Evolutionary conservation across 1,140 invertebrate genomes (phyloP), one percentile per base, ranked within the genome.

Genomic region (Oedothorax gibbosus): DNA sequence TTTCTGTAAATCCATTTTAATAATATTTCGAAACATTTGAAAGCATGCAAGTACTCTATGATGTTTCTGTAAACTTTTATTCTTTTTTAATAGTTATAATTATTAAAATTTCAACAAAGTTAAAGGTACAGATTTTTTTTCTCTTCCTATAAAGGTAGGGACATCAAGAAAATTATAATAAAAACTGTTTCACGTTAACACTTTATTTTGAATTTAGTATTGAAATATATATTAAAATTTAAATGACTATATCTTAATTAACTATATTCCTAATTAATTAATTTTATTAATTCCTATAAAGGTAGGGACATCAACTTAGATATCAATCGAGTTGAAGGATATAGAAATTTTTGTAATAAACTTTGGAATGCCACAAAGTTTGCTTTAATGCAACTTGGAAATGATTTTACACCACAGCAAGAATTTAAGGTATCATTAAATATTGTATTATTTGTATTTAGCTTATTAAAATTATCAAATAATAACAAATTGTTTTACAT

Each of bases 271-370:
- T 62, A 62, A 10, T 62, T 10, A n/a, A 6, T n/a, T 64, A 14
- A 15, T 2, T 62, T 15, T 62, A 62, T 62, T 15, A 12, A 14
- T 62, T 15, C 8, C 14, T 66, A 0, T 79, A 18, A 50, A 86
- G 86, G 87, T 11, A 77, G 97, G 15, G 97, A 99, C 89, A 96
- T 99, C 87, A 99, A 99, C 92, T 92, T 99, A 88, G 98, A 99
- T 91, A 99, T 99, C 79, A 91, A 97, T 71, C 93, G 98, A 85
- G 96, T 99, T 14, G 97, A 98, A 90, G 98, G 98, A 12, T 99
- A 99, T 89, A 92, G 97, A 87, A 98, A 98, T 91, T 99, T 99
- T 93, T 99, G 98, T 90, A 99, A 99, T 91, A 99, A 99, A 90
- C 92, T 99, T 51, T 99, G 99, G 99, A 99, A 99, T 91, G 98